Base-by-base conservation (phyloP, 2,888 invertebrate genomes). In the Euzophera pinguis region DNA sequence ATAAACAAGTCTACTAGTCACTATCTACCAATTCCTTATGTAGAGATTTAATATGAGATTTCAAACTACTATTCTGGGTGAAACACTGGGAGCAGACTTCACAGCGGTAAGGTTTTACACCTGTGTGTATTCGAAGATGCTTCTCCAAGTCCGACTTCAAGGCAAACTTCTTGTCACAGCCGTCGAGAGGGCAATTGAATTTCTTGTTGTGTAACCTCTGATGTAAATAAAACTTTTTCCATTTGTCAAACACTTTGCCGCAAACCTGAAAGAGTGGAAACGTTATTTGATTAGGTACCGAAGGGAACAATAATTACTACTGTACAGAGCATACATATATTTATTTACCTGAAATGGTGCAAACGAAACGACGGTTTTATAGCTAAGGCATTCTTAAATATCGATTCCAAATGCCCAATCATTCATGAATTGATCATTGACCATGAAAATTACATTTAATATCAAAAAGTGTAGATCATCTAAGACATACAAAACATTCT, bases 101-200 rank as follows among this genome's bases (percentile, higher is more conserved):
- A 47, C 90, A 90, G 1, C 55, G 22, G 47, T 59, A 90, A 0
- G 90, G 90, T 27, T 73, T 78, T 49, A 84, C 87, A 0, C 90
- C 90, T 0, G 90, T 90, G 56, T 90, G 90, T 0, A 75, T 76
- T 0, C 90, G 65, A 0, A 74, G 58, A 47, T 90, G 90, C 53
- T 85, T 89, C 37, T 74, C 72, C 9, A 90, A 59, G 49, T 90
- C 90, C 0, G 77, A 76, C 54, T 80, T 88, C 0, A 73, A 78
- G 0, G 83, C 72, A 58, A 90, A 90, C 41, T 59, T 75, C 57
- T 90, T 90, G 0, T 62, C 65, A 54, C 90, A 90, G 0, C 22
- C 55, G 9, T 75, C 71, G 2, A 78, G 27, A 0, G 79, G 72
- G 54, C 86, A 90, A 1, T 16, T 0, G 0, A 72, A 60, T 3